Conservation (phyloP, 37 sponge, comb jelly and placozoan species). For the Halichondria panicea region DNA sequence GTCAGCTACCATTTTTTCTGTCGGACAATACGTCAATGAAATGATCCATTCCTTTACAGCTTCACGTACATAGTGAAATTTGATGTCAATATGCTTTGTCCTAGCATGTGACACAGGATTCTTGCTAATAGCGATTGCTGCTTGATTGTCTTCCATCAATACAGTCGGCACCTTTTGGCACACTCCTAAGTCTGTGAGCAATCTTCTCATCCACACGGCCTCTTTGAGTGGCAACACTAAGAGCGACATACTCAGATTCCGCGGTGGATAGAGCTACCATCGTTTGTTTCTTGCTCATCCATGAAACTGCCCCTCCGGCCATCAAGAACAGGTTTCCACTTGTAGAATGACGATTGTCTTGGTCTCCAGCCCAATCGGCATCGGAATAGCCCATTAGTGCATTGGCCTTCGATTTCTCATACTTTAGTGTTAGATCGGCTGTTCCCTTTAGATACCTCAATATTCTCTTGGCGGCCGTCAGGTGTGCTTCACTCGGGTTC, state of each 20-base stretch:
- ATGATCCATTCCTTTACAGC: constrained; percentile 10
- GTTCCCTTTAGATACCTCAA: constrained; percentile 49
- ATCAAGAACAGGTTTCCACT: constrained; percentile 41
- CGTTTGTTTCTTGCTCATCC: constrained; percentile 47
- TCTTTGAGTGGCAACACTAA: constrained; percentile 29
- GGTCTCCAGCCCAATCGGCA: constrained; percentile 46
- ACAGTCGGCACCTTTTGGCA: not conserved
- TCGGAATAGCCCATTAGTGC: constrained; percentile 31
- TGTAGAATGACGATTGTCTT: constrained; percentile 43
- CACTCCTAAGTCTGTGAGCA: constrained; percentile 14
- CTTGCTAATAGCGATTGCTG: constrained; percentile 27
- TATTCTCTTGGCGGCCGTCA: constrained; percentile 46
- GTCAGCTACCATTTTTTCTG: no score
- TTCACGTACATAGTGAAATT: constrained; percentile 26
- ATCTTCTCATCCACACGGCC: constrained; percentile 19
- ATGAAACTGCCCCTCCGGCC: constrained; percentile 39
- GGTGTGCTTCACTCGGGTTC: constrained; percentile 31
- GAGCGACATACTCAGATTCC: constrained; percentile 37
- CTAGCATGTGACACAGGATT: constrained; percentile 16
- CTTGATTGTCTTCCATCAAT: constrained; percentile 52
- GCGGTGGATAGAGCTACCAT: constrained; percentile 22
- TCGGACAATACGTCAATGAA: constrained; percentile 27
- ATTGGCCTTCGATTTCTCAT: constrained; percentile 14
- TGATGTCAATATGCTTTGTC: constrained; percentile 44
- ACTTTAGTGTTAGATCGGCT: constrained; percentile 3